Base-by-base conservation (phyloP, 2,797 vertebrate genomes). In the Vultur gryphus region DNA sequence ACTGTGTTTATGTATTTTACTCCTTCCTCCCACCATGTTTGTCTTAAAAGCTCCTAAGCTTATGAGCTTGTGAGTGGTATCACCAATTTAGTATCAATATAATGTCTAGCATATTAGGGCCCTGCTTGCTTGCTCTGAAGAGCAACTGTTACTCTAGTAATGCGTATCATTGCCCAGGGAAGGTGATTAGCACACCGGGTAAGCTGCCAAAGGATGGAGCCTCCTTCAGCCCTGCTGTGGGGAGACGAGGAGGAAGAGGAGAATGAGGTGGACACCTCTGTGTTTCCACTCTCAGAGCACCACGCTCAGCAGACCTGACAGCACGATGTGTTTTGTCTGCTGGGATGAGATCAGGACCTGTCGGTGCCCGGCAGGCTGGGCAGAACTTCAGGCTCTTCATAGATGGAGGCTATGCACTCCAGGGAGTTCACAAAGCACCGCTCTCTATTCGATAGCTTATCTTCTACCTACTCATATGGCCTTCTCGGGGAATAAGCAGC, bases 311-410 rank as follows among this genome's bases (percentile, higher is more conserved):
- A 95, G 72, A 23, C 28, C 39, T 80, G 82, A 39, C 12, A 66
- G 65, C 49, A 20, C 0, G 0, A 43, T 0, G 0, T 26, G 16
- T 61, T 75, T 83, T 35, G 5, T 69, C 81, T 89, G 52, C 61
- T 28, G 71, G 71, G 55, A 55, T 7, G 28, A n/a, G 75, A 31
- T 48, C 21, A 37, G 64, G 69, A 67, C 9, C 2, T 16, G 4
- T 11, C 0, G 0, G 10, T 16, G 55, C 48, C 55, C 0, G 0
- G 26, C 0, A 0, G 19, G 17, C 29, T 67, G 75, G n/a, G 48
- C 64, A 70, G 76, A 75, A 33, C 72, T 61, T 95, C 57, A 61
- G 44, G 39, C 21, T 82, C 72, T 65, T 51, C 1, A 2, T 39
- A 29, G 37, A 13, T 59, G n/a, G 43, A 81, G 54, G n/a, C 54